These are phyloP conservation scores for Podarcis siculus DNA, from an alignment of 2,797 vertebrate genomes.

Conservation along the genomic window DNA sequence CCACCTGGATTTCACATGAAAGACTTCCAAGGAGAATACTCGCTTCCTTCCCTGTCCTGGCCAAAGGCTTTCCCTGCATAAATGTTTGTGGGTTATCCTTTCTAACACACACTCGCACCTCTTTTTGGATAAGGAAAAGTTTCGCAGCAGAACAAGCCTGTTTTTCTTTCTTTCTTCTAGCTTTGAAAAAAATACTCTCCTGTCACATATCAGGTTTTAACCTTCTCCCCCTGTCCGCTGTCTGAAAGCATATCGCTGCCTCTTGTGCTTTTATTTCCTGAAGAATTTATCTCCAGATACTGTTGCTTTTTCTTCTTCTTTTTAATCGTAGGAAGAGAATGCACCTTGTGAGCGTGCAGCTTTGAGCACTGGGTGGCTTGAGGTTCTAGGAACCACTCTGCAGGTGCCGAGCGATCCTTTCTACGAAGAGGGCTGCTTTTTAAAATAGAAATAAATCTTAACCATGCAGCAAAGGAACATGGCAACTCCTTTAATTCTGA, in stretches of 20 bases:
- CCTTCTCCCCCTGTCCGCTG: neutral
- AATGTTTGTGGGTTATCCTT: neutral
- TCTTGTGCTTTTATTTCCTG: neutral
- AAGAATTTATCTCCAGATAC: neutral
- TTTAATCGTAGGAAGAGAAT: neutral
- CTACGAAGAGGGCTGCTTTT: slow-evolving; percentile 60
- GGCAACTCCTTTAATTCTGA: slow-evolving; percentile 7
- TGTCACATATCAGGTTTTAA: neutral
- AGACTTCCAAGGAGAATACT: neutral
- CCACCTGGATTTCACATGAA: neutral
- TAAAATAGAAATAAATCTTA: neutral
- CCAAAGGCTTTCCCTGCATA: neutral
- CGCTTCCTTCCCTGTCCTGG: neutral
- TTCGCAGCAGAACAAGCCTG: neutral
- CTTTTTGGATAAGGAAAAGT: neutral
- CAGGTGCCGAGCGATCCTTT: slow-evolving; percentile 16
- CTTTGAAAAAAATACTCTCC: accelerated
- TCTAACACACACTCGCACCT: neutral
- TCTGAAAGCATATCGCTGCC: neutral
- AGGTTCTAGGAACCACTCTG: slow-evolving; percentile 40
- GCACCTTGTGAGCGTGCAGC: slow-evolving; percentile 39
- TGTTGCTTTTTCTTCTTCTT: neutral
- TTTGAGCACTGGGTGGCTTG: slow-evolving; percentile 81
- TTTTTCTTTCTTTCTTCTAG: accelerated
- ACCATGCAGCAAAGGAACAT: slow-evolving; percentile 32